Evolutionary conservation across 2,888 invertebrate species (phyloP).

Genomic region (Oconnorella tubifera): DNA sequence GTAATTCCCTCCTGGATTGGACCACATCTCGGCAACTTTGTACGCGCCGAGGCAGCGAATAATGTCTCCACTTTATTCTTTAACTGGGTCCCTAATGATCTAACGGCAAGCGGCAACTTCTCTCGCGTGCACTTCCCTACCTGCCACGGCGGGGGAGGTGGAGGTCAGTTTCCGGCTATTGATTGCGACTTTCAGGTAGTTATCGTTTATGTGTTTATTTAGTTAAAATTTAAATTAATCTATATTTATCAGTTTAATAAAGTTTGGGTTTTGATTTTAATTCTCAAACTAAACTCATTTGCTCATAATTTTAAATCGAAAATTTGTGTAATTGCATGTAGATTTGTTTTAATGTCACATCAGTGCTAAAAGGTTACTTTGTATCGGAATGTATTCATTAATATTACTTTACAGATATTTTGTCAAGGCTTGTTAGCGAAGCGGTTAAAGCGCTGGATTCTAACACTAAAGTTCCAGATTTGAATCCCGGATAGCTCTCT

Average conservation of each 20-base stretch:
- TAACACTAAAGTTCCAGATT: too few relatives aligned
- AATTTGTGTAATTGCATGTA: background rate
- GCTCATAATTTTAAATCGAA: background rate
- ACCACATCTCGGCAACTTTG: conserved; percentile 58
- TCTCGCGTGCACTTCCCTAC: conserved; percentile 65
- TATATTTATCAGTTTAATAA: too few relatives aligned
- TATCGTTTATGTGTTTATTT: too few relatives aligned
- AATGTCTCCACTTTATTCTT: conserved; percentile 63
- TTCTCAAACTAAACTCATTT: too few relatives aligned
- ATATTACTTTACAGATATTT: too few relatives aligned
- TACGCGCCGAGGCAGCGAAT: conserved; percentile 42
- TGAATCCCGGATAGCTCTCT: too few relatives aligned
- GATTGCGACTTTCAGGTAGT: conserved; percentile 1
- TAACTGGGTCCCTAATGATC: conserved; percentile 65
- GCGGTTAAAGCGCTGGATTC: too few relatives aligned
- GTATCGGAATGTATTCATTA: too few relatives aligned
- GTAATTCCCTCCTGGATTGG: conserved; percentile 72
- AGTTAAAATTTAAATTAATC: too few relatives aligned
- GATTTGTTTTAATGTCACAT: background rate
- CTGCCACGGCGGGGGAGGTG: conserved; percentile 54
- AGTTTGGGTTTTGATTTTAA: too few relatives aligned
- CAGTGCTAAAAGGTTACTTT: too few relatives aligned
- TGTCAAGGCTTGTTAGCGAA: too few relatives aligned
- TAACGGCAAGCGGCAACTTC: conserved; percentile 59
- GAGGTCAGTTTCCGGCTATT: background rate